phyloP scores from a whole-genome alignment of 2,113 vertebrate species.

The Ophiodon elongatus region DNA sequence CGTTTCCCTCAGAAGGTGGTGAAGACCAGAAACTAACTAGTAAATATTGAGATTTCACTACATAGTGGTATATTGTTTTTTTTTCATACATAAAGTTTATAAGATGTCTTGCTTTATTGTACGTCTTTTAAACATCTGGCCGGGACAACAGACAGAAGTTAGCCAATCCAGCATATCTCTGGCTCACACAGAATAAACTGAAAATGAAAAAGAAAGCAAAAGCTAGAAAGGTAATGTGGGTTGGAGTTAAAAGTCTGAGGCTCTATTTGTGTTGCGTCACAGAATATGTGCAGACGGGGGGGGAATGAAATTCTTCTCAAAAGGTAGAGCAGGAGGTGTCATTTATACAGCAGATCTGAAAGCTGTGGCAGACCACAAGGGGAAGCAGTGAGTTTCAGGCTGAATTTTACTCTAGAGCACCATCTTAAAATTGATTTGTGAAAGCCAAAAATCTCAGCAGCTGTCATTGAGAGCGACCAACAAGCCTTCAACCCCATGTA shows the following conservation, averaged over 20 bases:
- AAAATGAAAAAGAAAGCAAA: no score
- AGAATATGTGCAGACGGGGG: background rate
- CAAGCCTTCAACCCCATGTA: background rate
- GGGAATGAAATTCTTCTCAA: background rate
- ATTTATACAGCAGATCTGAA: background rate
- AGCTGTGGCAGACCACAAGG: background rate
- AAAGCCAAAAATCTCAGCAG: no score
- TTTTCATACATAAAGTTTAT: background rate
- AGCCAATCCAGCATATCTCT: no score
- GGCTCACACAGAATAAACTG: no score
- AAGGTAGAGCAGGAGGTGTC: background rate
- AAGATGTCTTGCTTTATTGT: background rate
- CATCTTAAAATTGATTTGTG: background rate
- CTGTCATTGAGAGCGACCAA: background rate
- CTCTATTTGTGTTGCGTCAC: no score
- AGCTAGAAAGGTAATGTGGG: no score
- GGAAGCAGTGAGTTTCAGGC: background rate
- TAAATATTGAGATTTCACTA: background rate
- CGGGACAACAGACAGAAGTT: background rate
- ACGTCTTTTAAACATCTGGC: background rate
- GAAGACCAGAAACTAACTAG: background rate
- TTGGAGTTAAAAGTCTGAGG: no score
- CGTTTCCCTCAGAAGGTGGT: background rate
- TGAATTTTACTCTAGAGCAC: background rate
- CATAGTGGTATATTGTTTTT: no score